These are phyloP conservation scores for Momotus momota DNA, from an alignment of 2,797 vertebrate species.

Conservation along the genomic window DNA sequence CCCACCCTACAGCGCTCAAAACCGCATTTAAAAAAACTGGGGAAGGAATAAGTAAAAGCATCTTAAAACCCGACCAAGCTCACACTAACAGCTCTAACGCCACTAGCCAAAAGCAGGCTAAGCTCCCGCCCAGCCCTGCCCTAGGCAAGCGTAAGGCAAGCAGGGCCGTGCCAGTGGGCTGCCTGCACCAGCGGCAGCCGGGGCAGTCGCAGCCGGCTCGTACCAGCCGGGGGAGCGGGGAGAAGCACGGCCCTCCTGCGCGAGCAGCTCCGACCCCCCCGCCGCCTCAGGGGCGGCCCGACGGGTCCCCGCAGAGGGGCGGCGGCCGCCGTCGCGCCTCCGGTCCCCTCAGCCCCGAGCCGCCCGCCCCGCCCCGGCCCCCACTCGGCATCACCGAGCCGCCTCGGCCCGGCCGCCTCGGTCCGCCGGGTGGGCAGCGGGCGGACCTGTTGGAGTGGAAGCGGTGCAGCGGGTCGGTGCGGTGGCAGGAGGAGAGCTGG, in stretches of 20 bases:
- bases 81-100: rapidly evolving
- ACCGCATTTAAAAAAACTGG: rapidly evolving
- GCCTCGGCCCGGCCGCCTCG: not conserved
- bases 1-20: not conserved
- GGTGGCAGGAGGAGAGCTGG: slow-evolving; percentile 94
- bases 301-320: not conserved
- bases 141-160: rapidly evolving
- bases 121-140: rapidly evolving
- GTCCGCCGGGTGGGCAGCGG: not conserved
- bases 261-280: not conserved
- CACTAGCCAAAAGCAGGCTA: rapidly evolving
- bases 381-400: not conserved
- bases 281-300: not conserved
- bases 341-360: not conserved
- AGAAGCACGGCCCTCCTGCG: not conserved
- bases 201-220: rapidly evolving
- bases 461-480: slow-evolving; percentile 93
- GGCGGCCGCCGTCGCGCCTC: not conserved
- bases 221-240: too few species aligned
- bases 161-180: not conserved
- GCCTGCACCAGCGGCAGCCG: rapidly evolving
- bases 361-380: not conserved
- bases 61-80: not conserved
- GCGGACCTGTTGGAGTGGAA: slow-evolving; percentile 92
- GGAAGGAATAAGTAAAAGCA: not conserved